These are phyloP conservation scores for Glossophaga mutica DNA, from an alignment of 2,797 vertebrate genomes.

Conservation along the genomic window DNA sequence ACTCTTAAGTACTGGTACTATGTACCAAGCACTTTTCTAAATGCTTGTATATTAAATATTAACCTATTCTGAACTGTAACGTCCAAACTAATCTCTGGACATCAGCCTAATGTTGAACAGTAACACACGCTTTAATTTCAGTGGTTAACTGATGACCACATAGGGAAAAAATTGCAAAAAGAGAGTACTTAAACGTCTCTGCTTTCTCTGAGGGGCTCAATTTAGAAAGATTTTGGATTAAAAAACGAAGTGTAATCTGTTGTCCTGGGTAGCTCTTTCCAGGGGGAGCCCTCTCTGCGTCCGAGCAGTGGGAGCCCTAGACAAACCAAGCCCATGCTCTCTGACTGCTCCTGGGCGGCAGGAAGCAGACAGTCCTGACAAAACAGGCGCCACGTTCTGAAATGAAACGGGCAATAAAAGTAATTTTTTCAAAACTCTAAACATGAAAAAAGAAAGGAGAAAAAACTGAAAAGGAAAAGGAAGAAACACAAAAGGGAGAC, in stretches of 20 bases:
- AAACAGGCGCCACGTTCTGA: slow-evolving; percentile 29
- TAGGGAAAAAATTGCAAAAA: not conserved
- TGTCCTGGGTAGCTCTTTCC: not conserved
- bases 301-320: not conserved
- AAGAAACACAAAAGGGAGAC: slow-evolving; percentile 30
- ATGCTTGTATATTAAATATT: slow-evolving; percentile 27
- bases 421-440: not conserved
- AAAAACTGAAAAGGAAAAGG: slow-evolving; percentile 50
- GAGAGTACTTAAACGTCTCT: not conserved
- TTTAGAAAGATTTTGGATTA: not conserved
- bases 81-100: not conserved
- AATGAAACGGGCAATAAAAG: not conserved
- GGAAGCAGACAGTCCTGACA: not conserved
- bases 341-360: not conserved
- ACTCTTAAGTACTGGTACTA: not conserved
- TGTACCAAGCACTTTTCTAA: not conserved
- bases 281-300: not conserved
- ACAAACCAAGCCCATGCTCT: not conserved
- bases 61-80: not conserved
- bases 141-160: not conserved
- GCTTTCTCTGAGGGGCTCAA: not conserved
- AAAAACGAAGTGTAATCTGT: not conserved
- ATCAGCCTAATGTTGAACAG: slow-evolving; percentile 1
- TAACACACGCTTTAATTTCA: not conserved
- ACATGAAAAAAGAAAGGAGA: slow-evolving; percentile 24